Evolutionary conservation across 2,113 vertebrate genomes (phyloP).

Genomic region (Bujurquina vittata): DNA sequence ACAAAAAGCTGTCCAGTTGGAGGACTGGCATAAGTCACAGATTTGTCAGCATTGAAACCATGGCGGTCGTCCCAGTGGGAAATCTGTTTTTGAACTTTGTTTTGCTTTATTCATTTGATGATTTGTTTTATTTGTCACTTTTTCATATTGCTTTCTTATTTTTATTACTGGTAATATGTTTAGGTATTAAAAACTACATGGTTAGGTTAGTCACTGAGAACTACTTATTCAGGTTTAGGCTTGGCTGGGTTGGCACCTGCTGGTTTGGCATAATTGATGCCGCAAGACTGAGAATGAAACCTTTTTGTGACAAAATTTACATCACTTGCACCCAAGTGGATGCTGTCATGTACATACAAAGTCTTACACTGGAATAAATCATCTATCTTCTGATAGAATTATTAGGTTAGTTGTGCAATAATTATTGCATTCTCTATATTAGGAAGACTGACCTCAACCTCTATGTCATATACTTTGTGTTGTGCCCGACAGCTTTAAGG

Average conservation of each 20-base stretch:
- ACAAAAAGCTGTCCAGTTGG: background rate
- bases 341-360: background rate
- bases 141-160: background rate
- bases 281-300: too few species aligned
- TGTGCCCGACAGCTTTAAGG: background rate
- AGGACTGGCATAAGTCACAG: background rate
- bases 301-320: background rate
- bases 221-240: background rate
- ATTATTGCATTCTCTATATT: background rate
- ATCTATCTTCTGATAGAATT: background rate
- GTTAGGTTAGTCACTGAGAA: fast-evolving
- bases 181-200: background rate
- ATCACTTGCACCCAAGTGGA: background rate
- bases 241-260: too few species aligned
- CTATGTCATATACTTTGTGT: background rate
- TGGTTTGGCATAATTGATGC: too few species aligned
- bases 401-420: background rate
- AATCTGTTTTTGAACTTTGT: background rate
- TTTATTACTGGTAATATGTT: background rate
- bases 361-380: background rate
- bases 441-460: background rate
- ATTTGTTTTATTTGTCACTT: background rate
- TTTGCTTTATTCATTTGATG: background rate
- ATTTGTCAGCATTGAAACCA: background rate
- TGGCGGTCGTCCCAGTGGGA: background rate